Evolutionary conservation across 1,140 invertebrate species (phyloP).

Genomic region (Mamestra configurata): DNA sequence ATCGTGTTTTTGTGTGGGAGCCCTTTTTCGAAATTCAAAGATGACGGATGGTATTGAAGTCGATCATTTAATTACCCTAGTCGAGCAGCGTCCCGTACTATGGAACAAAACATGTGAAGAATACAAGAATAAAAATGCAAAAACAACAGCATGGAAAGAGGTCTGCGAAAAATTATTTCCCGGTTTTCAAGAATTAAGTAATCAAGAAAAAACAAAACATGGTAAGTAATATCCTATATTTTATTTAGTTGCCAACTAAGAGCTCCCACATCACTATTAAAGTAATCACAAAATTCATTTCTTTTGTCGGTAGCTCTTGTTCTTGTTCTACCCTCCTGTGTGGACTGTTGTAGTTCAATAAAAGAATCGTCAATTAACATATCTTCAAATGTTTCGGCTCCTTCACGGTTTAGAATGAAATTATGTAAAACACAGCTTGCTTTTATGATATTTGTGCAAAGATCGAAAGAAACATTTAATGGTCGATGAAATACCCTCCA

Average conservation of each 20-base stretch:
- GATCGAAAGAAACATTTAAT: slow-evolving; percentile 55
- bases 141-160: no score
- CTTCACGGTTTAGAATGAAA: slow-evolving; percentile 58
- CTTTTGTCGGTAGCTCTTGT: slow-evolving; percentile 53
- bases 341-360: slow-evolving; percentile 50
- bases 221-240: slow-evolving; percentile 54
- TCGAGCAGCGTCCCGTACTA: no score
- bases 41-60: no score
- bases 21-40: no score
- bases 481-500: no score
- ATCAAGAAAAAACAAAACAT: slow-evolving; percentile 55
- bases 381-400: slow-evolving; percentile 47
- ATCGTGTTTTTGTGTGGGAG: no score
- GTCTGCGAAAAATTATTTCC: no score
- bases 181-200: no score
- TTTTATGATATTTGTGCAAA: slow-evolving; percentile 60
- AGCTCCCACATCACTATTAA: slow-evolving; percentile 56
- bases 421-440: slow-evolving; percentile 61
- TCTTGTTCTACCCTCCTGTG: slow-evolving; percentile 47
- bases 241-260: slow-evolving; percentile 56
- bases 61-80: no score
- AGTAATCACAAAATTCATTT: slow-evolving; percentile 57
- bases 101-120: no score
- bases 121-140: no score
- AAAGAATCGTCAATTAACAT: slow-evolving; percentile 59